These are phyloP conservation scores for Heliconius nattereri DNA, from an alignment of 1,140 invertebrate genomes.

Conservation along the genomic window DNA sequence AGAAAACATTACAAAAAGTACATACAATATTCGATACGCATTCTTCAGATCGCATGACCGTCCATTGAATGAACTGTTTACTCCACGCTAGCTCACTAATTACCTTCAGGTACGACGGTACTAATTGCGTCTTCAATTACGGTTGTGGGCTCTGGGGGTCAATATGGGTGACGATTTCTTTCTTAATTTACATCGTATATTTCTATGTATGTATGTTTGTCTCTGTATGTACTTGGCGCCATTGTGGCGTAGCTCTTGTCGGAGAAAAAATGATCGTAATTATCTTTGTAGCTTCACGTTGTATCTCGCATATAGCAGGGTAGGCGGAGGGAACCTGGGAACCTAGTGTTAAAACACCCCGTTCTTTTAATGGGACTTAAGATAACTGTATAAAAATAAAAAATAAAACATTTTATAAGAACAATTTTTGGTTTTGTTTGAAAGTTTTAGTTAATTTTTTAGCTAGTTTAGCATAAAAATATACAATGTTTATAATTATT, in stretches of 20 bases:
- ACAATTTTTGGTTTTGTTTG: too few relatives aligned
- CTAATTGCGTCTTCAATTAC: slow-evolving; percentile 28
- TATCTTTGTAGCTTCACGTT: background rate
- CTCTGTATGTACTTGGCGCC: background rate
- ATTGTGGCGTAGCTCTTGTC: background rate
- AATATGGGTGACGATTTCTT: slow-evolving; percentile 20
- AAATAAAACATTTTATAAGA: too few relatives aligned
- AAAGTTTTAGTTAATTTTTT: too few relatives aligned
- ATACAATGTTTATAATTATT: background rate
- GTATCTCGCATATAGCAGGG: too few relatives aligned
- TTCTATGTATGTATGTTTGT: background rate
- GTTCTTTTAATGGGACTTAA: too few relatives aligned
- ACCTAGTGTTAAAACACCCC: too few relatives aligned
- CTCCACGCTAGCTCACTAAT: slow-evolving; percentile 19
- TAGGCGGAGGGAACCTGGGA: too few relatives aligned
- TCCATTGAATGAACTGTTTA: slow-evolving; percentile 8
- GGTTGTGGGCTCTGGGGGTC: slow-evolving; percentile 14
- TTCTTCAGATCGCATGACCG: background rate
- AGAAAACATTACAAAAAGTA: background rate
- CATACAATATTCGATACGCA: slow-evolving; percentile 1
- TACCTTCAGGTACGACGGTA: slow-evolving; percentile 20
- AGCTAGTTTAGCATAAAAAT: background rate
- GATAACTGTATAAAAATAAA: too few relatives aligned
- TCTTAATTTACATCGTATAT: background rate
- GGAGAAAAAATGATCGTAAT: background rate